Conservation (phyloP, 2,888 invertebrate genomes). For the Xestia sexstrigata region DNA sequence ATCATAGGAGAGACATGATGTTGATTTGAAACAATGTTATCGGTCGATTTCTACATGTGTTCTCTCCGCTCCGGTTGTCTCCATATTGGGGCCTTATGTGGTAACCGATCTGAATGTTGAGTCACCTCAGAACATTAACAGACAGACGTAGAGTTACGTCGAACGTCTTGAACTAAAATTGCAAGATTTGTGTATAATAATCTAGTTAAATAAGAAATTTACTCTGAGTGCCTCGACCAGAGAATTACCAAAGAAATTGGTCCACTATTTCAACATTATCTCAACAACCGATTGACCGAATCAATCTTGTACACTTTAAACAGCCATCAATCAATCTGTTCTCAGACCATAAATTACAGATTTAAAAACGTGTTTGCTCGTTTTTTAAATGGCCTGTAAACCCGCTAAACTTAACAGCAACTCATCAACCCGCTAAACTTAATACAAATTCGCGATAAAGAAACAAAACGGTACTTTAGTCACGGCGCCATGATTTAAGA, state of each 20-base stretch:
- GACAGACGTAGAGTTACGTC: background rate
- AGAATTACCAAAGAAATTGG: background rate
- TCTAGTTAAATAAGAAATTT: background rate
- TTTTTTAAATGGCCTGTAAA: conserved; percentile 25
- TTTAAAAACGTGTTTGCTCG: background rate
- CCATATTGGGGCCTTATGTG: background rate
- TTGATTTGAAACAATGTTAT: background rate
- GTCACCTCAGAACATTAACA: background rate
- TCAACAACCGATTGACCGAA: background rate
- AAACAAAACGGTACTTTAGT: conserved; percentile 58
- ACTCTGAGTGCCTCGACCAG: too few relatives aligned
- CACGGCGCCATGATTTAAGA: conserved; percentile 72
- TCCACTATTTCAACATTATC: background rate
- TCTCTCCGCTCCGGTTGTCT: background rate
- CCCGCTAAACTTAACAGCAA: conserved; percentile 36
- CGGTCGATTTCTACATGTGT: background rate
- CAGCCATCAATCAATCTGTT: background rate
- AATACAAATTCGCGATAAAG: conserved; percentile 59
- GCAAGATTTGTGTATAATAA: background rate
- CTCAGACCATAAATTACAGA: background rate
- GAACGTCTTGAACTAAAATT: too few relatives aligned
- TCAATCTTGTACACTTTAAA: background rate
- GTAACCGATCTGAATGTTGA: background rate
- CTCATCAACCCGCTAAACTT: conserved; percentile 53
- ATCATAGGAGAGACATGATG: background rate